Conservation (phyloP, 2,113 vertebrate genomes). For the Saguinus midas region DNA sequence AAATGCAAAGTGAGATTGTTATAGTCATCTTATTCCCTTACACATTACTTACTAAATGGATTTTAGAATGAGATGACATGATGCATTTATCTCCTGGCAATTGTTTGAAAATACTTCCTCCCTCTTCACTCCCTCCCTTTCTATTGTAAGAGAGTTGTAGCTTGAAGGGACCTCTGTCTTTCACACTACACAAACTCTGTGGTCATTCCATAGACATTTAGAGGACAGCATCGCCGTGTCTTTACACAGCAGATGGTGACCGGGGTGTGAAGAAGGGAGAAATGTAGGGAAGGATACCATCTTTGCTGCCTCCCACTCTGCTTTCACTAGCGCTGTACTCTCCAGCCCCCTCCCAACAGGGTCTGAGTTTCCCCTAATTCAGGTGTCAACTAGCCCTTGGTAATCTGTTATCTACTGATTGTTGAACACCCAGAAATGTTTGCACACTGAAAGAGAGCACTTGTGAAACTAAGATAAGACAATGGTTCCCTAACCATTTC, state of each 20-base stretch:
- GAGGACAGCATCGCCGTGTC: fast-evolving
- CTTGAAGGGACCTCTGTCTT: neutral
- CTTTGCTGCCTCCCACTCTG: neutral
- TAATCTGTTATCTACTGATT: neutral
- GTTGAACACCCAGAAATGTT: neutral
- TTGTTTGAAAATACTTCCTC: neutral
- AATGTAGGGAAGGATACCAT: fast-evolving
- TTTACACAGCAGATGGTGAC: neutral
- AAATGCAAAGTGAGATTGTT: neutral
- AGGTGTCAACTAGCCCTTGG: neutral
- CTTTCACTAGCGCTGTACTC: too few species aligned
- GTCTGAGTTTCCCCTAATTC: fast-evolving
- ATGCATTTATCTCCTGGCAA: neutral
- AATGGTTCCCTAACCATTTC: too few species aligned
- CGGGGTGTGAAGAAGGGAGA: too few species aligned
- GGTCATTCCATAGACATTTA: too few species aligned
- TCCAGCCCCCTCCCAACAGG: neutral
- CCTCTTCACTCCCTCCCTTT: neutral
- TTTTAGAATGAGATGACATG: neutral
- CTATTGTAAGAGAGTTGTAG: fast-evolving
- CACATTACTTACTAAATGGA: neutral
- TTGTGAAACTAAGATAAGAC: neutral
- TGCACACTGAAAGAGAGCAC: neutral
- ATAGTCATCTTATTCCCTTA: too few species aligned
- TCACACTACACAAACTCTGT: fast-evolving